Base-by-base conservation (phyloP, 2,797 vertebrate genomes). In the Brachyalestes nurse region DNA sequence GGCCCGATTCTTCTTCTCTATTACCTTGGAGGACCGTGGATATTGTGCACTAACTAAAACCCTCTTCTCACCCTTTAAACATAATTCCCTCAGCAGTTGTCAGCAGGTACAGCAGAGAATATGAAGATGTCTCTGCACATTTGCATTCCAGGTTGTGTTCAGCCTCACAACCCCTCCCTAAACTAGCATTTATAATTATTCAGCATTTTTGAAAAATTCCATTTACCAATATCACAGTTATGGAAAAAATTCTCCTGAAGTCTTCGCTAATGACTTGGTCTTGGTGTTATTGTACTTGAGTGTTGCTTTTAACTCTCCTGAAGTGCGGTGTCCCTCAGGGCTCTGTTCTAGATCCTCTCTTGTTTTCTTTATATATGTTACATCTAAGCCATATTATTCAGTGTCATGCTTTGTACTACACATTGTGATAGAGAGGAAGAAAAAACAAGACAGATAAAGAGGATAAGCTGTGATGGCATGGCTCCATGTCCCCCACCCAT, bases 401-500 rank as follows among this genome's bases (percentile, higher is more conserved):
- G 4, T 14, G 9, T 38, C 25, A 17, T 34, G 61, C 1, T 51
- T 64, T 51, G 13, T 28, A 23, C 49, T 45, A 40, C 14, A 28
- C 45, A 34, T 47, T 38, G 23, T 38, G 13, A 23, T 47, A 5
- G 6, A 53, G 58, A 53, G 53, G 14, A 47, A 38, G 45, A 12
- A 9, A 51, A n/a, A 38, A 38, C 6, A 28, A 28, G 9, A 62
- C 12, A 47, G 58, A 72, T 62, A 58, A 51, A 65, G 25, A 49
- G 23, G 7, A 21, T 70, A 17, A 34, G 57, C 17, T 28, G 5
- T 28, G 23, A 42, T 53, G 73, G 45, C 67, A 67, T 34, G 62
- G 62, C 60, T 80, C 69, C 38, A 51, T 82, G 73, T 45, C 65
- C 61, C 25, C 28, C 28, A 64, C 62, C 66, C 67, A 67, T 55